Base-by-base conservation (phyloP, 2,113 vertebrate species). In the Entomyzon cyanotis region DNA sequence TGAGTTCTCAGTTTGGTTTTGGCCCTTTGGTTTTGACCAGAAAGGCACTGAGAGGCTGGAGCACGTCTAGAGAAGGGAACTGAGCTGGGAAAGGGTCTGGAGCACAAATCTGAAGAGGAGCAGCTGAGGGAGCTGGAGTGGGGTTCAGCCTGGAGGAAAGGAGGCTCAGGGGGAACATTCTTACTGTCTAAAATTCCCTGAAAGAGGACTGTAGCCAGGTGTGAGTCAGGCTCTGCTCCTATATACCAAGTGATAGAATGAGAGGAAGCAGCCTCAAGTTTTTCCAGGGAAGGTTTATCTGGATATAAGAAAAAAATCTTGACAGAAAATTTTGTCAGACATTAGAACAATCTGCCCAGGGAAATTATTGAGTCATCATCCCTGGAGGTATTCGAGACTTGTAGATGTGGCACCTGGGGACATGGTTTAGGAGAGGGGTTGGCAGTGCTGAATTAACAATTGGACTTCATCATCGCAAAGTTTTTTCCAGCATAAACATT, bases 21-120 rank as follows among this genome's bases (percentile, higher is more conserved):
- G 5, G 4, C 4, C 4, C 10, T n/a, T n/a, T n/a, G n/a, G n/a
- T n/a, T n/a, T n/a, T 6, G 11, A 19, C 23, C 16, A 30, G 28
- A 46, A 39, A 8, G 28, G 23, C 10, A 6, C 15, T n/a, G 41
- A 41, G 19, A 10, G 8, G 8, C 11, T 55, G 24, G n/a, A 55
- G 20, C 0, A 0, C n/a, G 20, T 47, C 20, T 12, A n/a, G 49
- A 20, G 24, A 55, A 47, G 35, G 10, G 21, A 37, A n/a, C 1
- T 1, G 47, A 55, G 19, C 15, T 63, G 33, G 4, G n/a, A 15
- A 62, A 70, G 19, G 47, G 4, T 46, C n/a, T n/a, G 23, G 30
- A 55, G 19, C 15, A 17, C 12, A 2, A 2, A 5, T 5, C 10
- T 35, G 12, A 24, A 17, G 28, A 41, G 19, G 6, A 70, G 23